Percentiles rank a stretch among this genome's conserved stretches.
These are phyloP conservation scores for Mycteria americana DNA, from an alignment of 2,797 vertebrate genomes.

Conservation along the genomic window DNA sequence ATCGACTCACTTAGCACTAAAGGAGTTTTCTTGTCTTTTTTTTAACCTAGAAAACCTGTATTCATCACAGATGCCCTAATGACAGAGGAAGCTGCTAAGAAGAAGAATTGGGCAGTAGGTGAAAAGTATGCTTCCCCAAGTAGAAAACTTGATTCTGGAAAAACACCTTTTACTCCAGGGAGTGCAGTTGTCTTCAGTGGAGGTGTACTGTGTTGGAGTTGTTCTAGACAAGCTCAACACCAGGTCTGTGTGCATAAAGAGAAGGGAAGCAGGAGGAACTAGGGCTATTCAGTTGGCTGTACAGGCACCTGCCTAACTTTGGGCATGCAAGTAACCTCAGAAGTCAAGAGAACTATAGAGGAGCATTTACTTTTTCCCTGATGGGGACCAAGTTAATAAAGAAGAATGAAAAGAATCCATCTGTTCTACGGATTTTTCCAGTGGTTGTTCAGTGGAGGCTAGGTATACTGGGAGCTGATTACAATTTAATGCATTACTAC, in stretches of 20 bases:
- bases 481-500: background rate
- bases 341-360: background rate
- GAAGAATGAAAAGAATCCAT: background rate
- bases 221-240: background rate
- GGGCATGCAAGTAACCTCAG: background rate
- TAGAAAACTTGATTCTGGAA: background rate
- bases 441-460: background rate
- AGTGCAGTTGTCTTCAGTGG: background rate
- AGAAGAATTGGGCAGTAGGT: fast-evolving
- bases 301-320: background rate
- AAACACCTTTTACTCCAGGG: background rate
- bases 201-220: background rate
- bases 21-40: background rate
- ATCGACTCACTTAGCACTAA: background rate
- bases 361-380: background rate
- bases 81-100: background rate
- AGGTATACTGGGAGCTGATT: background rate
- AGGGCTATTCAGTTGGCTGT: background rate
- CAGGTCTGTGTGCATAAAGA: background rate
- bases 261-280: background rate
- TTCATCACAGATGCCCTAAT: background rate
- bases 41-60: background rate
- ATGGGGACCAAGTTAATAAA: background rate
- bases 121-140: fast-evolving
- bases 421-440: background rate